Base-by-base conservation (phyloP, 1,140 invertebrate genomes). In the Sycobia sp. region DNA sequence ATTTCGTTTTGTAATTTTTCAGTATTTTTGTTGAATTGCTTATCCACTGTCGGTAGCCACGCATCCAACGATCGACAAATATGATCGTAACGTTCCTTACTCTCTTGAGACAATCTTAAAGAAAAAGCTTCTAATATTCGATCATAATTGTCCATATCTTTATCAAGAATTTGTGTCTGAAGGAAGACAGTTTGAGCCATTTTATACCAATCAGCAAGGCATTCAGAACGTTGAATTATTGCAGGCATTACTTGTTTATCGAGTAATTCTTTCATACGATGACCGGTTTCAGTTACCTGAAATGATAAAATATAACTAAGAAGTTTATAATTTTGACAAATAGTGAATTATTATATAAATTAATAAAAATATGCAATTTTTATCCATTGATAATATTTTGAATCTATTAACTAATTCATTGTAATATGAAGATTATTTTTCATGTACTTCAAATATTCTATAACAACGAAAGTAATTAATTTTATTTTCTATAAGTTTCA, bases 171-270 rank as follows among this genome's bases (percentile, higher is more conserved):
- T 75, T 89, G 86, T 16, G 86, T 86, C 76, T 92, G 88, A 39
- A 91, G 76, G 74, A 87, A 90, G 18, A 90, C 87, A 2, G 90
- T 91, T 73, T 92, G 90, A 8, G 90, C 90, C 81, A 90, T 90
- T 82, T 92, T 92, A 72, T 91, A 92, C 90, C 91, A 92, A 79
- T 93, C 91, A 7, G 90, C 89, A 36, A 91, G 78, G 69, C 86
- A 86, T 70, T 91, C 90, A 1, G 89, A 88, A 14, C 89, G 79
- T 51, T 88, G 87, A 20, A 84, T 84, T 22, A 90, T 87, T 3
- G 86, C 82, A 10, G 88, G 86, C 66, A 84, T 81, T 60, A 89
- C 89, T 70, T 90, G 87, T 16, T 79, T 80, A 64, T 89, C 83
- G 44, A 91, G 77, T 53, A 92, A 77, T 1, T 83, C 80, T 68